These are phyloP conservation scores for Armadillidium nasatum DNA, from an alignment of 1,140 invertebrate genomes.

Conservation along the genomic window DNA sequence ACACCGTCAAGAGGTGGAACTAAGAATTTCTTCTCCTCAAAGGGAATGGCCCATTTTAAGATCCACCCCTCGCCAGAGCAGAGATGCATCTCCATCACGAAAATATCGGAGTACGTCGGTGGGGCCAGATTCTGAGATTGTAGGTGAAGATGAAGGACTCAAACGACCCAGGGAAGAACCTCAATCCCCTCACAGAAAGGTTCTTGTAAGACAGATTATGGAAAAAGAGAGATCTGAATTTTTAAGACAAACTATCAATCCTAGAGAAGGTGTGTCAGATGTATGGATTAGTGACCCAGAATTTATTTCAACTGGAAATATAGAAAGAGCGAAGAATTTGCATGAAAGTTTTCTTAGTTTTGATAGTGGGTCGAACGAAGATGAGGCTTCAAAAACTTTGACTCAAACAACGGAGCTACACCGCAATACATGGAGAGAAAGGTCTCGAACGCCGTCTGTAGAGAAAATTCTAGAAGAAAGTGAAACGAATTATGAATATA, in stretches of 20 bases:
- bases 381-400: background rate
- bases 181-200: background rate
- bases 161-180: background rate
- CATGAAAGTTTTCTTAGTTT: background rate
- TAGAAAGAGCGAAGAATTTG: background rate
- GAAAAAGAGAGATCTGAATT: background rate
- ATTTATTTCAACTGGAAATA: no score
- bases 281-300: background rate
- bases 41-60: background rate
- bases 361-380: background rate
- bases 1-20: background rate
- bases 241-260: background rate
- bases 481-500: background rate
- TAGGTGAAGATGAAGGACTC: background rate
- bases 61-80: background rate
- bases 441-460: background rate
- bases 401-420: background rate
- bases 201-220: constrained; percentile 1
- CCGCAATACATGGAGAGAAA: background rate
- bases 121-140: background rate
- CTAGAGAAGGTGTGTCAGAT: background rate
- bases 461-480: background rate
- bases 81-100: background rate
- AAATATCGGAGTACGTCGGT: background rate
- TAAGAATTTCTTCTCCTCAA: background rate